A percentile compares a stretch with the other conserved stretches of the same genome.
These are phyloP conservation scores for Neopelma chrysocephalum DNA, from an alignment of 2,797 vertebrate genomes.

Conservation along the genomic window DNA sequence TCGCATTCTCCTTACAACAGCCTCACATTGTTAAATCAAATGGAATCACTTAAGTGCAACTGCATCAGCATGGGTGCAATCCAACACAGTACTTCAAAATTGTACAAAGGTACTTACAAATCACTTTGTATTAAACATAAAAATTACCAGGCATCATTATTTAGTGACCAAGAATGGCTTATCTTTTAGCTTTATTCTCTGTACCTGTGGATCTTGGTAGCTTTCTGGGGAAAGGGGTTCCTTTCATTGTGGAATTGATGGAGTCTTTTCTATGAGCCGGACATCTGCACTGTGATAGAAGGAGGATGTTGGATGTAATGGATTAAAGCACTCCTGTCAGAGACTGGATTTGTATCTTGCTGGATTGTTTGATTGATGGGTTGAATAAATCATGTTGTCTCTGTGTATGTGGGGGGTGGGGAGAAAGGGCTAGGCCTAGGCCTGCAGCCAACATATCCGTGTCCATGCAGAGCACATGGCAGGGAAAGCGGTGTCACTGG, in stretches of 20 bases:
- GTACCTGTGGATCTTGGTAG: neutral
- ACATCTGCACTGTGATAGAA: neutral
- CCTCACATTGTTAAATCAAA: neutral
- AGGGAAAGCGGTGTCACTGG: too few relatives aligned
- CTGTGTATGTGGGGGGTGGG: too few relatives aligned
- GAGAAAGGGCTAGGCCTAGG: too few relatives aligned
- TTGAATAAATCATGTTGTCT: too few relatives aligned
- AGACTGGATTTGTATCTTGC: too few relatives aligned
- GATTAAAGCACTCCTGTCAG: neutral
- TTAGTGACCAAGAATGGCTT: neutral
- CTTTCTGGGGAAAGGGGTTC: neutral
- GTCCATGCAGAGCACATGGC: too few relatives aligned
- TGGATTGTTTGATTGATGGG: too few relatives aligned
- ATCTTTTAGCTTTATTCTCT: neutral
- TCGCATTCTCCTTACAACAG: neutral
- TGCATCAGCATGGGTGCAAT: neutral
- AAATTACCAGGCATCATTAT: neutral
- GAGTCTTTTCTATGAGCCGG: neutral
- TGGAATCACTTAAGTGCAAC: neutral
- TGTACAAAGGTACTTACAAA: neutral
- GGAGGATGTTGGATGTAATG: neutral
- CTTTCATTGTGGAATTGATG: neutral
- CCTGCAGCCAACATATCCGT: too few relatives aligned
- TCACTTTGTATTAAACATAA: neutral
- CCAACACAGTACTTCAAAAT: neutral